Evolutionary conservation across 1,140 invertebrate species (phyloP), one percentile per base, ranked within the genome.

Genomic region (Daktulosphaira vitifoliae): DNA sequence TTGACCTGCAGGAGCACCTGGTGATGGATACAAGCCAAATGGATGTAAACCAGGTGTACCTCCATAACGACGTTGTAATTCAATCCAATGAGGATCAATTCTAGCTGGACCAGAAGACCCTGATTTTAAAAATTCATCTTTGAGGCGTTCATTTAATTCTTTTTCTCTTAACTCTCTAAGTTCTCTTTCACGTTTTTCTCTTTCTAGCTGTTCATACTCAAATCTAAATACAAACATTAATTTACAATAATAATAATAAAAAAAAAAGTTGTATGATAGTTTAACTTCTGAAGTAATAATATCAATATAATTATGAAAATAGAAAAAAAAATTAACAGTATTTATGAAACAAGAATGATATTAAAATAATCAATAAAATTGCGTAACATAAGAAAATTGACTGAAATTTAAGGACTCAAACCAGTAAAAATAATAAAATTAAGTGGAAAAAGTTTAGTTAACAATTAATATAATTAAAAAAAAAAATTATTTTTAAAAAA

Each of bases 81-180:
- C 93, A 53, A 95, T 74, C 90, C 90, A 95, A 73, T 94, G 90
- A 0, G 89, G 88, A 75, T 96, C 92, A 51, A 94, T 79, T 2
- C 78, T 81, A 3, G 87, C 80, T 62, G 76, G 70, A 68, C 84
- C 80, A 48, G 80, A 78, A 76, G 76, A 82, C 74, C 69, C 69
- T 69, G 70, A 74, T 68, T 90, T 90, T 74, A 91, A 82, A 39
- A 92, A 79, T 71, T 92, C 84, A 74, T 93, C 89, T 76, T 86
- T 92, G 73, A 84, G 79, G 65, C 88, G 78, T 74, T 91, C 88
- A 70, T 86, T 88, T 11, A 91, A 75, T 71, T 92, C 88, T 18
- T 89, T 77, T 74, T 92, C 90, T 20, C 90, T 76, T n/a, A 92
- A 74, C 70, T 93, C 90, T 48, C 90, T 77, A 29, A 91, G 83